A percentile compares a stretch with the other conserved stretches of the same genome.
Evolutionary conservation across 2,797 vertebrate genomes (phyloP).

Genomic region (Knipowitschia caucasica): DNA sequence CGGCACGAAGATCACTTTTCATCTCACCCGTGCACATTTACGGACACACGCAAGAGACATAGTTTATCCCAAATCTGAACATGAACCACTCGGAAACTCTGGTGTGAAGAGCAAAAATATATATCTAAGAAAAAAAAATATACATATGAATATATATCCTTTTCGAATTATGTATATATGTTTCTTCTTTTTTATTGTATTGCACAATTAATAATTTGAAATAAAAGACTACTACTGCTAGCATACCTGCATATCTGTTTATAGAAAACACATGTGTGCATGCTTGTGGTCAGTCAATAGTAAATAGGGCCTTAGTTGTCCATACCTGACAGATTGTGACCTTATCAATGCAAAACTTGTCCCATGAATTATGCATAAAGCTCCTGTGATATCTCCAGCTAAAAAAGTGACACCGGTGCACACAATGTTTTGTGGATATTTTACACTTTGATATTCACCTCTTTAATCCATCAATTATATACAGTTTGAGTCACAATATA

Average conservation of each 20-base stretch:
- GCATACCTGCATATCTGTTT: not conserved
- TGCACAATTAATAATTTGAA: too few relatives aligned
- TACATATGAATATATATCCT: too few relatives aligned
- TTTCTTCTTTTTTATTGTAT: too few relatives aligned
- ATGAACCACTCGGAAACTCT: too few relatives aligned
- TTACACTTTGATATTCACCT: not conserved
- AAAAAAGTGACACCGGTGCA: conserved; percentile 68
- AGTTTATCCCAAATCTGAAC: conserved; percentile 61
- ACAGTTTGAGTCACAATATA: not conserved
- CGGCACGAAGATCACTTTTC: conserved; percentile 72
- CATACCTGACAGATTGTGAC: conserved; percentile 75
- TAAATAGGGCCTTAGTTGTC: conserved; percentile 56
- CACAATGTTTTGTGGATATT: conserved; percentile 39
- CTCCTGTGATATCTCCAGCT: conserved; percentile 71
- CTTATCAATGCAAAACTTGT: conserved; percentile 75
- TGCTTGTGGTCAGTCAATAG: conserved; percentile 47
- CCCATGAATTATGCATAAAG: conserved; percentile 74
- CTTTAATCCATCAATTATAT: too few relatives aligned
- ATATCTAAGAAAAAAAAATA: too few relatives aligned
- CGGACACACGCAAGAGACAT: conserved; percentile 67
- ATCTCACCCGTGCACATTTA: conserved; percentile 66
- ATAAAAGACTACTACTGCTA: too few relatives aligned
- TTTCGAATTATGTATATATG: too few relatives aligned
- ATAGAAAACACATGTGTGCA: conserved; percentile 11
- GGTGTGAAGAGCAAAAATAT: too few relatives aligned